Conservation (phyloP, 2,797 vertebrate genomes). For the Cuculus canorus region DNA sequence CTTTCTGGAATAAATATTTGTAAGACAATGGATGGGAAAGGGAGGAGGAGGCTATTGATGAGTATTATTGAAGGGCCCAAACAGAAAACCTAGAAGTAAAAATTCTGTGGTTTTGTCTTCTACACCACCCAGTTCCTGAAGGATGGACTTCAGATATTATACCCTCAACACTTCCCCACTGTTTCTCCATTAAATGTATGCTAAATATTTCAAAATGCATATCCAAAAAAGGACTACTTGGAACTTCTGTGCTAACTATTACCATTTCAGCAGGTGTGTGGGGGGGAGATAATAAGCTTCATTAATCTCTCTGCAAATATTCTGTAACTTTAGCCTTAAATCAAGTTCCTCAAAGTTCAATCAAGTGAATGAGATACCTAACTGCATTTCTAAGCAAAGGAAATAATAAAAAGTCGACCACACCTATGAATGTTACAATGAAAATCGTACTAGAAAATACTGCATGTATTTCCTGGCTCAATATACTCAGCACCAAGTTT, state of each 20-base stretch:
- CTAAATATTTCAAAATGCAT: background rate
- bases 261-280: background rate
- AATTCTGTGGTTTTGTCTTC: background rate
- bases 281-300: background rate
- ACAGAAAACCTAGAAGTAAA: background rate
- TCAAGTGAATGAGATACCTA: background rate
- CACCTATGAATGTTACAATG: background rate
- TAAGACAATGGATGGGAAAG: background rate
- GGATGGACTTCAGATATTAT: background rate
- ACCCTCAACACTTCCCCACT: background rate
- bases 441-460: background rate
- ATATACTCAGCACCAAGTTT: background rate
- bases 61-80: background rate
- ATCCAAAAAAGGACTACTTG: background rate
- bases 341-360: background rate
- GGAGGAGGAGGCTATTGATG: background rate
- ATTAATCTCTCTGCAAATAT: background rate
- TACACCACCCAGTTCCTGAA: background rate
- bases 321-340: background rate
- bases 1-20: background rate
- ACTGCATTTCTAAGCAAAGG: background rate
- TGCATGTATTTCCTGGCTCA: background rate
- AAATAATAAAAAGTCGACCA: background rate
- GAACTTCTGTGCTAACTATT: background rate
- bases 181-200: background rate